Conservation (phyloP, 2,797 vertebrate species). For the Dendrocincla tyrannina region DNA sequence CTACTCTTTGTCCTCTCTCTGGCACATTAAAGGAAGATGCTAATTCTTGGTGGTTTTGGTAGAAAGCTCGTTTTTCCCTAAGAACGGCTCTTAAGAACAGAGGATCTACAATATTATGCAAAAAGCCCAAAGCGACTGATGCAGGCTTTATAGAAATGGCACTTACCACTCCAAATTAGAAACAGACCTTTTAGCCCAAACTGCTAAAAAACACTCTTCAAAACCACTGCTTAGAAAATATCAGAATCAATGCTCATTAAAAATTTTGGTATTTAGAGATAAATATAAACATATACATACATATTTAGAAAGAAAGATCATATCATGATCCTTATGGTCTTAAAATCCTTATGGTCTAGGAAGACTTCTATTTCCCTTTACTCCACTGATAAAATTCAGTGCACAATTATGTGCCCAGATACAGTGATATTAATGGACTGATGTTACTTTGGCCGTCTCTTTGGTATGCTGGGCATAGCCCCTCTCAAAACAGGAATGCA, state of each 20-base stretch:
- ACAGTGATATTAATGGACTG: neutral
- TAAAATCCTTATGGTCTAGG: neutral
- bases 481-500: conserved; percentile 29
- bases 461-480: neutral
- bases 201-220: neutral
- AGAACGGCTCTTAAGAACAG: neutral
- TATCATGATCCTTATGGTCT: neutral
- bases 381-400: neutral
- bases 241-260: neutral
- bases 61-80: neutral
- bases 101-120: neutral
- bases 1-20: neutral
- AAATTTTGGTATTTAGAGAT: neutral
- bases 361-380: neutral
- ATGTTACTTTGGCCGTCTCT: neutral
- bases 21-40: neutral
- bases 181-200: neutral
- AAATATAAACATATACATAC: neutral
- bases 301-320: rapidly evolving
- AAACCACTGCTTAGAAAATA: neutral
- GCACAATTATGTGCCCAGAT: neutral
- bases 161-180: neutral
- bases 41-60: neutral
- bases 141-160: neutral
- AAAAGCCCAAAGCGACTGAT: neutral